Evolutionary conservation across 2,113 vertebrate genomes (phyloP).

Genomic region (Diadophis punctatus): DNA sequence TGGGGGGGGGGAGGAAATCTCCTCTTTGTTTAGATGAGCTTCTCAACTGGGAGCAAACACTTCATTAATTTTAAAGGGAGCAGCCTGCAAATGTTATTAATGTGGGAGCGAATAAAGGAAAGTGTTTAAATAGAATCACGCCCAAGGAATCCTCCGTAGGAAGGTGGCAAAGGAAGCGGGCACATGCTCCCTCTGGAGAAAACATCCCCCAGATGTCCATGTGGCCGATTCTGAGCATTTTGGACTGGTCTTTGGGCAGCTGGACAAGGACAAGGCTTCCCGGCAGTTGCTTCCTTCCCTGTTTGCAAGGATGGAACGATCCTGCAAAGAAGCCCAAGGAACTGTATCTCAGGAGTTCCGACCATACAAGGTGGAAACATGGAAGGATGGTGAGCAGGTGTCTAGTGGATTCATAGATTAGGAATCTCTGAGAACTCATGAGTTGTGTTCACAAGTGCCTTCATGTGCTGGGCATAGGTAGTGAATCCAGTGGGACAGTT

Average conservation of each 20-base stretch:
- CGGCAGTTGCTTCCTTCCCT: background rate
- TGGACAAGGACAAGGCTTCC: background rate
- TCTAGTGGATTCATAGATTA: background rate
- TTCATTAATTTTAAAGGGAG: slow-evolving; percentile 73
- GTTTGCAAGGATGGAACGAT: background rate
- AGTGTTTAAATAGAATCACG: slow-evolving; percentile 53
- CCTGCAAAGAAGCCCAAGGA: background rate
- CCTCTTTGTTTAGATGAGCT: slow-evolving; percentile 46
- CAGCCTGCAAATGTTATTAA: slow-evolving; percentile 65
- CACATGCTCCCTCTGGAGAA: background rate
- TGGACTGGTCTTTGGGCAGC: background rate
- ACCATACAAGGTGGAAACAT: background rate
- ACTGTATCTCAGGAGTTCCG: background rate
- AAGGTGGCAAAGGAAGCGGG: background rate
- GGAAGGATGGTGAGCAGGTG: background rate
- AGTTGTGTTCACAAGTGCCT: background rate
- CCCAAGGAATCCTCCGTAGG: slow-evolving; percentile 26
- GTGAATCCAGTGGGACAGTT: background rate
- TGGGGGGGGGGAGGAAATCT: background rate
- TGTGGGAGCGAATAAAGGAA: slow-evolving; percentile 56
- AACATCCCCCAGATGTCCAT: background rate
- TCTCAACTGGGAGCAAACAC: slow-evolving; percentile 66
- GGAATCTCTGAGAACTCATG: background rate
- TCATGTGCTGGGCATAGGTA: background rate
- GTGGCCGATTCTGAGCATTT: background rate